Conservation (phyloP, 2,797 vertebrate species). For the Rhodeus uyekii region DNA sequence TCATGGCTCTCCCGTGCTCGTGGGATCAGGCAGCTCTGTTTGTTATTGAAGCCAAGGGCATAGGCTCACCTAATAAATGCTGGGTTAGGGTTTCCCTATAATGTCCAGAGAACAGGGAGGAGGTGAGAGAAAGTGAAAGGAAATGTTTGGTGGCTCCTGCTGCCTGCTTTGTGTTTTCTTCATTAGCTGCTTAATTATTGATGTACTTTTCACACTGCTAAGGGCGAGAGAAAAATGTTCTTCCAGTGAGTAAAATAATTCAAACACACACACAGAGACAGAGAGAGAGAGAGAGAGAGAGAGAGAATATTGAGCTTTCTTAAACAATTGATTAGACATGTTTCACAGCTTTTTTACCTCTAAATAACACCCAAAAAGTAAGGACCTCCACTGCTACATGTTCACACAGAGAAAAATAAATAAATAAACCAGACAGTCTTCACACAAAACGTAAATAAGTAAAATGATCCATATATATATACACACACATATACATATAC, state of each 20-base stretch:
- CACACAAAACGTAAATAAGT: background rate
- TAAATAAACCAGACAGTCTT: background rate
- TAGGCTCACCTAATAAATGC: slow-evolving; percentile 20
- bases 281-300: no score
- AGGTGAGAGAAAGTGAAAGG: background rate
- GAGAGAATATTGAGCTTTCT: background rate
- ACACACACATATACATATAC: no score
- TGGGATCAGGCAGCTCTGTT: slow-evolving; percentile 14
- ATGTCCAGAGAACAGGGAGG: slow-evolving; percentile 6
- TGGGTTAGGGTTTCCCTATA: slow-evolving; percentile 27
- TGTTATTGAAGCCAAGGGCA: slow-evolving; percentile 39
- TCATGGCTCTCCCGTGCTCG: slow-evolving; percentile 12
- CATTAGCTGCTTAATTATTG: slow-evolving; percentile 52
- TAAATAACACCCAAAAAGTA: background rate
- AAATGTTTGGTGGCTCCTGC: slow-evolving; percentile 3
- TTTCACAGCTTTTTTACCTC: background rate
- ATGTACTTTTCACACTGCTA: slow-evolving; percentile 42
- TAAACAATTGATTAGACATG: background rate
- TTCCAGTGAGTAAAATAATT: slow-evolving; percentile 2
- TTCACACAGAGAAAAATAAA: background rate
- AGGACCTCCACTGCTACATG: background rate
- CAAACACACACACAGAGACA: slow-evolving; percentile 33
- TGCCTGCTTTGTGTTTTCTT: slow-evolving; percentile 29
- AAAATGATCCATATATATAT: no score
- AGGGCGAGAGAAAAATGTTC: slow-evolving; percentile 33